Evolutionary conservation across 2,797 vertebrate species (phyloP).

Genomic region (Pampus argenteus): DNA sequence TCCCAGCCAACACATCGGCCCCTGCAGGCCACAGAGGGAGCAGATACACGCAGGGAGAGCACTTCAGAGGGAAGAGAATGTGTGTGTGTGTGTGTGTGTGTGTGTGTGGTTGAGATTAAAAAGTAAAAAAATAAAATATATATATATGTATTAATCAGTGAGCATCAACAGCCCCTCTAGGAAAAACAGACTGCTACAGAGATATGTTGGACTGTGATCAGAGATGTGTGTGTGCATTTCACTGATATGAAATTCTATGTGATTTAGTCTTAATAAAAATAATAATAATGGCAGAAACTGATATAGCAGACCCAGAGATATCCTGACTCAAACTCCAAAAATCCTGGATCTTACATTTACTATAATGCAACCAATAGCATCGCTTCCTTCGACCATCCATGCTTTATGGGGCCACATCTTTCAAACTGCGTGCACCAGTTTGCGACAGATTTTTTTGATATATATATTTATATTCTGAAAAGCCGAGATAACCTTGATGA

Average conservation of each 20-base stretch:
- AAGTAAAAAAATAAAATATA: conserved; percentile 19
- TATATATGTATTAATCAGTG: conserved; percentile 38
- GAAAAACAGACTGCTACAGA: conserved; percentile 58
- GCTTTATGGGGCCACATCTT: neutral
- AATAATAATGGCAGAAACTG: neutral
- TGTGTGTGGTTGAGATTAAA: conserved; percentile 48
- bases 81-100: conserved; percentile 17
- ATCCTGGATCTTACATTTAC: neutral
- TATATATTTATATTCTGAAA: neutral
- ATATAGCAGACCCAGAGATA: neutral
- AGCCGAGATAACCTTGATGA: neutral
- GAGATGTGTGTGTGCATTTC: conserved; percentile 47
- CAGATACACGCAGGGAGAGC: conserved; percentile 32
- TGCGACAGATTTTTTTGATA: neutral
- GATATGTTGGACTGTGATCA: conserved; percentile 71
- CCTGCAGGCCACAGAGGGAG: conserved; percentile 46
- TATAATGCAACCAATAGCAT: neutral
- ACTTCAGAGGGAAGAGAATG: conserved; percentile 47
- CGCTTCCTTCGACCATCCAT: neutral
- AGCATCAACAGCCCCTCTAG: conserved; percentile 47
- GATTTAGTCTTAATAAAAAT: neutral
- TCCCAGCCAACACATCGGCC: conserved; percentile 58
- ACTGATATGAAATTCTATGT: conserved; percentile 27
- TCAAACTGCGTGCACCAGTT: neutral
- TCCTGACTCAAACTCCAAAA: neutral